Evolutionary conservation across 1,140 invertebrate genomes (phyloP).

Genomic region (Tetramorium alpestre): DNA sequence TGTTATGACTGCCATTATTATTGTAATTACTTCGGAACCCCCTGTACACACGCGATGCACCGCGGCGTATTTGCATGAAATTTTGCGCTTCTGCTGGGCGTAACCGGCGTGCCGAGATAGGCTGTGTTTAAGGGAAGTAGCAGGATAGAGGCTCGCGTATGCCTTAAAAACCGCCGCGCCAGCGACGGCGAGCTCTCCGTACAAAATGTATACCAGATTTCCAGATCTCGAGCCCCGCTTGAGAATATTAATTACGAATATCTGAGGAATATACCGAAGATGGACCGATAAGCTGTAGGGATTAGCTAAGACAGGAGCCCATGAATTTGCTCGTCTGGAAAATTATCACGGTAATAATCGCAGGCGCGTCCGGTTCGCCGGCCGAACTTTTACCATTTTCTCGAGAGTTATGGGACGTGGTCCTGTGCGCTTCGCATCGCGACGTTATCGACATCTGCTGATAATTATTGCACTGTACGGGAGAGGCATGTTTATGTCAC

Average conservation of each 20-base stretch:
- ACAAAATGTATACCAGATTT: background rate
- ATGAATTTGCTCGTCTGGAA: conserved; percentile 21
- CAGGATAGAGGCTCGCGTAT: background rate
- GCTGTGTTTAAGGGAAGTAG: conserved; percentile 59
- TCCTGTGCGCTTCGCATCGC: background rate
- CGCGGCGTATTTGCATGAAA: conserved; percentile 59
- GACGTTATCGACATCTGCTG: conserved; percentile 29
- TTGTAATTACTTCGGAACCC: conserved; percentile 67
- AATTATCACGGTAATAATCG: conserved; percentile 42
- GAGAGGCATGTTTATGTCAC: conserved; percentile 20
- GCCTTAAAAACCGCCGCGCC: background rate
- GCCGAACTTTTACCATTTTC: conserved; percentile 25
- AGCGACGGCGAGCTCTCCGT: conserved; percentile 11
- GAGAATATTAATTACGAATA: conserved; percentile 12
- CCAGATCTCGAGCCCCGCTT: background rate
- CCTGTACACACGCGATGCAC: conserved; percentile 39
- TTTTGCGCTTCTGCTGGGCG: conserved; percentile 47
- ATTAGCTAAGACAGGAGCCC: conserved; percentile 10
- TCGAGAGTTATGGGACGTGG: conserved; percentile 27
- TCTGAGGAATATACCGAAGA: background rate
- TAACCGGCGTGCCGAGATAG: conserved; percentile 14
- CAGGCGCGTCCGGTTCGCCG: conserved; percentile 31
- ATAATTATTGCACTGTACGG: conserved; percentile 44
- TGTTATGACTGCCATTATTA: conserved; percentile 65
- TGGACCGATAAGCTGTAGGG: background rate